Evolutionary conservation across 2,888 invertebrate species (phyloP).

Genomic region (Blera fallax): DNA sequence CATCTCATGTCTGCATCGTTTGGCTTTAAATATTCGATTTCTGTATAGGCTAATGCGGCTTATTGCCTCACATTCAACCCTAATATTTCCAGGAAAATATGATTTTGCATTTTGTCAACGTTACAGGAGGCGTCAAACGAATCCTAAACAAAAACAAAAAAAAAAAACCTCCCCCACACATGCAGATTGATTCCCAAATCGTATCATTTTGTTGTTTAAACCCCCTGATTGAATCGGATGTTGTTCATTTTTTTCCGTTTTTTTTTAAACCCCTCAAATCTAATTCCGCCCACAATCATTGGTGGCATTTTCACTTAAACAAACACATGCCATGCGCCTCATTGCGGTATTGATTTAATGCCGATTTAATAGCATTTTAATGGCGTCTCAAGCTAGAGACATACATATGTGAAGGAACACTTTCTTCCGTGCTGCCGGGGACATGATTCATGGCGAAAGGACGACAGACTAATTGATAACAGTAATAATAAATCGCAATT

Average conservation of each 20-base stretch:
- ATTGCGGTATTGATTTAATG: not conserved
- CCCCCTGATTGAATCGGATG: slow-evolving; percentile 6
- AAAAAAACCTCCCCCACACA: not conserved
- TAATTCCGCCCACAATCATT: not conserved
- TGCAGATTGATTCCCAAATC: not conserved
- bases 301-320: not conserved
- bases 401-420: not conserved
- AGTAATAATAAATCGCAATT: slow-evolving; percentile 5
- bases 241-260: not conserved
- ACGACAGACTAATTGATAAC: slow-evolving; percentile 21
- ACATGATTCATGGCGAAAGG: not conserved
- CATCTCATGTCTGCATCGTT: not conserved
- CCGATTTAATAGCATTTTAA: slow-evolving; percentile 8
- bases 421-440: not conserved
- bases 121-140: not conserved
- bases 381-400: not conserved
- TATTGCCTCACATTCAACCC: not conserved
- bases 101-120: not conserved
- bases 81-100: not conserved
- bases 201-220: not conserved
- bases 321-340: no score
- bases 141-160: no score
- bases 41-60: not conserved
- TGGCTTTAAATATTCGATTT: not conserved
- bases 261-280: not conserved